Evolutionary conservation across 92 coral and sea anemone species (phyloP).

Genomic region (Epizoanthus stellaris): DNA sequence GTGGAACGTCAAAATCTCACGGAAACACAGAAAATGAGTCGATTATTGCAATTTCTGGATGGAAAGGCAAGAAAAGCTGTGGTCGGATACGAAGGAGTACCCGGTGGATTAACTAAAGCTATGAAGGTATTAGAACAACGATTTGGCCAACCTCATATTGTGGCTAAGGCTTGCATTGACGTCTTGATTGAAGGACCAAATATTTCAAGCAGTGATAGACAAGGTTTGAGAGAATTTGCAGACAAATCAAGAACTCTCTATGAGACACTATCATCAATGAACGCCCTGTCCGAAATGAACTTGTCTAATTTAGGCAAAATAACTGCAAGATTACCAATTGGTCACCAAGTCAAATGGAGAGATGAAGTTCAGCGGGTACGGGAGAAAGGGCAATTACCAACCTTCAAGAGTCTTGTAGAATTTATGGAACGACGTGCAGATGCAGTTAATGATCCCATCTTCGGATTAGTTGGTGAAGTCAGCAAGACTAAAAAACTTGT

Average conservation of each 20-base stretch:
- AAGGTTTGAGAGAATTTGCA: conserved; percentile 56
- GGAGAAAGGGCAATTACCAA: conserved; percentile 43
- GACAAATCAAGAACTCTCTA: conserved; percentile 57
- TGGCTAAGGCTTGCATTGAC: conserved; percentile 53
- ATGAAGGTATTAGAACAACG: conserved; percentile 53
- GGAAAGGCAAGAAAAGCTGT: conserved; percentile 59
- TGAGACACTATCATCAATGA: conserved; percentile 65
- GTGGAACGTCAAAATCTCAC: conserved; percentile 65
- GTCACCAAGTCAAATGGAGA: conserved; percentile 62
- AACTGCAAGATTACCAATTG: conserved; percentile 55
- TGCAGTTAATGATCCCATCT: conserved; percentile 31
- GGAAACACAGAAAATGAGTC: conserved; percentile 64
- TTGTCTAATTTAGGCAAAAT: conserved; percentile 66
- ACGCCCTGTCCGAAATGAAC: conserved; percentile 72
- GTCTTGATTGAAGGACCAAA: conserved; percentile 61
- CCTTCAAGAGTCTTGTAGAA: conserved; percentile 51
- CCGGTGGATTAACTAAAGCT: conserved; percentile 61
- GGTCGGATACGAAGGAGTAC: conserved; percentile 61
- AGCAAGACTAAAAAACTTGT: conserved; percentile 23
- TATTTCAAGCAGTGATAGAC: conserved; percentile 54
- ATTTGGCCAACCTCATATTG: conserved; percentile 64
- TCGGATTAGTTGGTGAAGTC: conserved; percentile 29
- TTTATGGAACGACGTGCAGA: conserved; percentile 60
- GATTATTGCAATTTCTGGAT: conserved; percentile 55
- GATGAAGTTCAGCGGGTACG: conserved; percentile 62